Base-by-base conservation (phyloP, 2,113 vertebrate species). In the Tragelaphus imberbis region DNA sequence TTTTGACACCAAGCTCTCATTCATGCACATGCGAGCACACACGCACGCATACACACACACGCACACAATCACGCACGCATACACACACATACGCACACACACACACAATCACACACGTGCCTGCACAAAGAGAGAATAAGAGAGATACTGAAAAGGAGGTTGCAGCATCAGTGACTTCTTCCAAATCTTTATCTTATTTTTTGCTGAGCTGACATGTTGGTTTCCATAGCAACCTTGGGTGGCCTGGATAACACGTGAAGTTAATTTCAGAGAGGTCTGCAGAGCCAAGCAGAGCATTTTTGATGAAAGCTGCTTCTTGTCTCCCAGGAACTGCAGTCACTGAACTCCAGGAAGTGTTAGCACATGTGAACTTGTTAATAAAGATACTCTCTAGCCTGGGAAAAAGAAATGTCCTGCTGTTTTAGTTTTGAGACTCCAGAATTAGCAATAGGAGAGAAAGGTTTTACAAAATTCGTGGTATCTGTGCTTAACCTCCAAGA, bases 171-270 rank as follows among this genome's bases (percentile, higher is more conserved):
- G 4, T 86, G 94, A 84, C 36, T 94, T 92, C 91, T 88, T 92
- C 88, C 51, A 84, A 82, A 85, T 85, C 90, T 90, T 86, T 90
- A 79, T 93, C 96, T 97, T 61, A 51, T 17, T 94, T 97, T 97
- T 92, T 96, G 94, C 95, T 98, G 97, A 97, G 65, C 93, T 84
- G 93, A 96, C 95, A 86, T 65, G 19, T 75, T 90, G 94, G 97
- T 98, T 97, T 96, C 98, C 96, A 97, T 98, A 58, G 94, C 93
- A 97, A 98, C 97, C n/a, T 5, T 2, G 88, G 23, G 44, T 97
- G 97, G 94, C 96, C 97, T 93, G 93, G 94, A 91, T 95, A 91
- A 40, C 58, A 75, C 0, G 51, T 33, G 92, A 88, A 91, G 95
- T 89, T 95, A 59, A 97, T 97, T 98, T 92, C 82, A 80, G 85